phyloP scores from a whole-genome alignment of 2,113 vertebrate genomes.

The Nannobrachium achirus region DNA sequence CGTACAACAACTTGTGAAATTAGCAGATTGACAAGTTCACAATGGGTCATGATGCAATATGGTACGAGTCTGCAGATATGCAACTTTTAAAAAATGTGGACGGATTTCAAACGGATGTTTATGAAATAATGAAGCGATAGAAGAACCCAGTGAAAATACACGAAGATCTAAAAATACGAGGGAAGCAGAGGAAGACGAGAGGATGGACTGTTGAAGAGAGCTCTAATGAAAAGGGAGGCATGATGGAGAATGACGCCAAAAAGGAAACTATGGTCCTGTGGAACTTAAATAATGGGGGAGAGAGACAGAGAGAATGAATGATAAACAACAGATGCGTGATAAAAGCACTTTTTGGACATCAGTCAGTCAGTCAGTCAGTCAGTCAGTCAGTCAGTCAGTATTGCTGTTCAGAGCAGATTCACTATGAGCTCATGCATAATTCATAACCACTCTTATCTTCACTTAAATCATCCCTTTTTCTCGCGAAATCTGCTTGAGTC shows the following conservation, averaged over 20 bases:
- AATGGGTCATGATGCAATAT: too few species aligned
- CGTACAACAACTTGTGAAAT: too few species aligned
- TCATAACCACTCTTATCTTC: constrained; percentile 37
- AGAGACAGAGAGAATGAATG: not conserved
- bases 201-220: not conserved
- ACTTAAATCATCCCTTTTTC: constrained; percentile 41
- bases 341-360: constrained; percentile 30
- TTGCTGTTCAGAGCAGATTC: constrained; percentile 48
- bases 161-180: too few species aligned
- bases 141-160: not conserved
- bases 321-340: constrained; percentile 5
- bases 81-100: too few species aligned
- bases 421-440: constrained; percentile 51
- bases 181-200: too few species aligned
- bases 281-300: not conserved
- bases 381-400: constrained; percentile 13
- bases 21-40: too few species aligned
- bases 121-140: too few species aligned
- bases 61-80: too few species aligned
- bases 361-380: constrained; percentile 16
- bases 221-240: not conserved
- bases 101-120: too few species aligned
- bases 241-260: not conserved
- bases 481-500: constrained; percentile 17
- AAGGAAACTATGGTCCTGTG: not conserved